Evolutionary conservation across 2,888 invertebrate species (phyloP).

Genomic region (Acronicta leporina): DNA sequence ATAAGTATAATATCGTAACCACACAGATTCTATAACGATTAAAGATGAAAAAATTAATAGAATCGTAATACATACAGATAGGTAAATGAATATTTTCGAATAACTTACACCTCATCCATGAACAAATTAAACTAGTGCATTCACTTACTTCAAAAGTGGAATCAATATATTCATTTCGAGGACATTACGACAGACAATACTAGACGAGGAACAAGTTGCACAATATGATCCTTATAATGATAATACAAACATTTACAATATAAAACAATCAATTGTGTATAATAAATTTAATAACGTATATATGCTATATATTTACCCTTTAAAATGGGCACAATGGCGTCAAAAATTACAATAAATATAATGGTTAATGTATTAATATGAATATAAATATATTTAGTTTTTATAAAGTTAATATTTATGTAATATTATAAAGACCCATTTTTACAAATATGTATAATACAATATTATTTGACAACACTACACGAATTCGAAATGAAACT

Average conservation of each 20-base stretch:
- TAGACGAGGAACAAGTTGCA: conserved; percentile 62
- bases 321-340: conserved; percentile 30
- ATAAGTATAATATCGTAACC: conserved; percentile 76
- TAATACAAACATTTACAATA: conserved; percentile 41
- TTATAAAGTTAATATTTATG: conserved; percentile 17
- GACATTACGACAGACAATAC: conserved; percentile 35
- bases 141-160: conserved; percentile 38
- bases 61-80: conserved; percentile 46
- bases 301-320: conserved; percentile 16
- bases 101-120: conserved; percentile 55
- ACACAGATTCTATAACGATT: conserved; percentile 64
- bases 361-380: conserved; percentile 30
- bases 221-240: conserved; percentile 45
- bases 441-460: conserved; percentile 14
- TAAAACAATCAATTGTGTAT: conserved; percentile 28
- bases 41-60: conserved; percentile 55
- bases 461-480: conserved; percentile 36
- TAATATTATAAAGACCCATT: conserved; percentile 22
- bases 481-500: conserved; percentile 26
- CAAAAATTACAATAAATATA: conserved; percentile 26
- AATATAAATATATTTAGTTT: conserved; percentile 26
- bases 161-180: conserved; percentile 37
- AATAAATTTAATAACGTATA: not conserved
- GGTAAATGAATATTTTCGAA: conserved; percentile 38
- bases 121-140: conserved; percentile 34